Conservation (phyloP, 2,888 invertebrate species). For the Synergus gifuensis region DNA sequence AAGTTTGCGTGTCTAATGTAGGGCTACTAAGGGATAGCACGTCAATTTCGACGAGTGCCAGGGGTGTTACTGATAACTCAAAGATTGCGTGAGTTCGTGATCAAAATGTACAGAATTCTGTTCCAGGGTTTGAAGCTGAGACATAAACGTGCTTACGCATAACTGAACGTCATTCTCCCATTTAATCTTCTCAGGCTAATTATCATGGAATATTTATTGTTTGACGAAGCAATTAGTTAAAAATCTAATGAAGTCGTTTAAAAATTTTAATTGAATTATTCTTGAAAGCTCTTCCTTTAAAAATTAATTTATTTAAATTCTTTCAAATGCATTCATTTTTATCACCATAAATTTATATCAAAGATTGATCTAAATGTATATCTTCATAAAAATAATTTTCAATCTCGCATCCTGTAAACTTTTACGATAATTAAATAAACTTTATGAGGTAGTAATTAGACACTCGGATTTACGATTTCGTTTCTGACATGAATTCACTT, state of each 20-base stretch:
- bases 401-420: conserved; percentile 14
- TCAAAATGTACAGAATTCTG: neutral
- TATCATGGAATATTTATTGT: neutral
- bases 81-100: conserved; percentile 55
- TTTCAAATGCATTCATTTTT: no score
- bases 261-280: neutral
- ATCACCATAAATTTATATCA: neutral
- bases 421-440: conserved; percentile 13
- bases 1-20: conserved; percentile 43
- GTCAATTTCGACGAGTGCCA: conserved; percentile 54
- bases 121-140: neutral
- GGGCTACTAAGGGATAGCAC: conserved; percentile 45
- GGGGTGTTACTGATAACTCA: conserved; percentile 54
- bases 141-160: conserved; percentile 33
- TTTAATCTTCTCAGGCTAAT: neutral
- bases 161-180: neutral
- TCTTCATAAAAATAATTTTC: neutral
- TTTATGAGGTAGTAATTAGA: conserved; percentile 22
- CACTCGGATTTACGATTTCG: conserved; percentile 1
- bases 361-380: neutral
- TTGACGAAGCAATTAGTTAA: neutral
- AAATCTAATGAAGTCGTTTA: neutral
- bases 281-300: no score
- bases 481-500: neutral
- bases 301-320: no score